Evolutionary conservation across 2,797 vertebrate species (phyloP).

Genomic region (Pteropus rufus): DNA sequence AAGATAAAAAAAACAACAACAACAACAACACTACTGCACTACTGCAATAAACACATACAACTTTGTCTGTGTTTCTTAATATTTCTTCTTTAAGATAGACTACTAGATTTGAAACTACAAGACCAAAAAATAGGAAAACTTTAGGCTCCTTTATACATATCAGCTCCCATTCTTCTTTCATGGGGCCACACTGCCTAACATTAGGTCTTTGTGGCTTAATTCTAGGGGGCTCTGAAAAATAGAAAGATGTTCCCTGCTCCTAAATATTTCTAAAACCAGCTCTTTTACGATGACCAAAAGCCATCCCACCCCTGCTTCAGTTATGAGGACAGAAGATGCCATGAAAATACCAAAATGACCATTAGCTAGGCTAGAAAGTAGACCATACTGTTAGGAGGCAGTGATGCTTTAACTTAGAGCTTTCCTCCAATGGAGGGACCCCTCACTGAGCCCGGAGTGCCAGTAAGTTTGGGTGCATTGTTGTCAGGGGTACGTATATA

Average conservation of each 20-base stretch:
- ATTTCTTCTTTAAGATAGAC: background rate
- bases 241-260: background rate
- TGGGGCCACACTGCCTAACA: background rate
- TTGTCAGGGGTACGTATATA: accelerated
- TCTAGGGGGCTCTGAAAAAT: background rate
- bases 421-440: background rate
- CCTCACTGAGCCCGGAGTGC: background rate
- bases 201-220: background rate
- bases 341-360: background rate
- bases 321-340: background rate
- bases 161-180: background rate
- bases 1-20: background rate
- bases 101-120: background rate
- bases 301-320: background rate
- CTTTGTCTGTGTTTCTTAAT: background rate
- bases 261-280: background rate
- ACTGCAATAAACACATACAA: background rate
- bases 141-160: background rate
- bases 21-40: background rate
- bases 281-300: background rate
- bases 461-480: background rate
- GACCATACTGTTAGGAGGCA: background rate
- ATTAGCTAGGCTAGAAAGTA: background rate
- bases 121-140: background rate
- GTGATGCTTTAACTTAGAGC: background rate